Conservation (phyloP, 2,797 vertebrate species). For the Oryzias dopingdopingensis region DNA sequence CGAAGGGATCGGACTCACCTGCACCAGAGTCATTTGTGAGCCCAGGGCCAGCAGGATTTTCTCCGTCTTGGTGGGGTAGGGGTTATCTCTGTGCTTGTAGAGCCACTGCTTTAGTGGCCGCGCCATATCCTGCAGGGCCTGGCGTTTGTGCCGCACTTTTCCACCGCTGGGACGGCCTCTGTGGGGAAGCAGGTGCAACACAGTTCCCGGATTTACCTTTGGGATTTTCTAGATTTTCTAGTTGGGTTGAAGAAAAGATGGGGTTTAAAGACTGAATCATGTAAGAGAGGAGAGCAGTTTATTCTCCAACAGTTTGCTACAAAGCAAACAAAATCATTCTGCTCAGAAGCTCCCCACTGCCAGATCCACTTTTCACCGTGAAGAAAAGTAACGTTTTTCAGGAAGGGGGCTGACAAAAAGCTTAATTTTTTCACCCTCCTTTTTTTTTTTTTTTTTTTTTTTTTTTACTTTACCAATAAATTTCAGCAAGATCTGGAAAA, state of each 20-base stretch:
- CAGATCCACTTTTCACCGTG: conserved; percentile 47
- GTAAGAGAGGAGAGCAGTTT: conserved; percentile 11
- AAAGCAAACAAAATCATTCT: conserved; percentile 62
- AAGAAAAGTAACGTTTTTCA: conserved; percentile 36
- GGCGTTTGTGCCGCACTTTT: conserved; percentile 92
- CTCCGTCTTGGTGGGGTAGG: conserved; percentile 98
- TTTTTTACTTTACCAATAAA: conserved; percentile 32
- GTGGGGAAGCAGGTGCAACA: conserved; percentile 8
- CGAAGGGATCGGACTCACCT: conserved; percentile 76
- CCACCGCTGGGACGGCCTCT: conserved; percentile 88
- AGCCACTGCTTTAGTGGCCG: conserved; percentile 98
- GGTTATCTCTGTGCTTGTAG: conserved; percentile 98
- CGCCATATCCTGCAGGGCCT: conserved; percentile 98
- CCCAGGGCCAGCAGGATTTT: conserved; percentile 96
- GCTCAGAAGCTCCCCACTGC: conserved; percentile 13
- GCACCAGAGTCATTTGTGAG: conserved; percentile 99
- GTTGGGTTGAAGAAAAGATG: conserved; percentile 14
- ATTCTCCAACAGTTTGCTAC: conserved; percentile 51
- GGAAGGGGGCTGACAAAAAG: conserved; percentile 23
- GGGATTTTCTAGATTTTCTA: not conserved
- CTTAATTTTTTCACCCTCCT: conserved; percentile 27
- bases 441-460: not conserved
- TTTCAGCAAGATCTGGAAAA: conserved; percentile 4
- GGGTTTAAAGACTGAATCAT: not conserved
- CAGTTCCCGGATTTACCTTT: no score